phyloP scores from a whole-genome alignment of 2,888 invertebrate species.

The Macropis europaea region DNA sequence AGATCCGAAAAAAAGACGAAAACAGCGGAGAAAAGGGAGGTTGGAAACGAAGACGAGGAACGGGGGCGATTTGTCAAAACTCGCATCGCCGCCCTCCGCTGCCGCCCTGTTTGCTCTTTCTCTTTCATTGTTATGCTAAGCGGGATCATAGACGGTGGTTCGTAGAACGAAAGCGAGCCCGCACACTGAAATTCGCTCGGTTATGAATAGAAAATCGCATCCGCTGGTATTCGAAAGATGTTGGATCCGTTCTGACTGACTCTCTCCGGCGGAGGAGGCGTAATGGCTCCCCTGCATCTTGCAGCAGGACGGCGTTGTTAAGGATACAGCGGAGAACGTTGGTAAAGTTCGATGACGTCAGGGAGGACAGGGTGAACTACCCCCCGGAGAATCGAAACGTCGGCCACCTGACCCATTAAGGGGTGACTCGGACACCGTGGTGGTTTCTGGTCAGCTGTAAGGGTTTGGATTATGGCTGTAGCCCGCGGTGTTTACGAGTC shows the following conservation, averaged over 20 bases:
- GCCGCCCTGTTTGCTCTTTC: constrained; percentile 45
- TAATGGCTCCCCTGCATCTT: constrained; percentile 28
- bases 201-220: constrained; percentile 33
- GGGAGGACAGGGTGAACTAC: constrained; percentile 52
- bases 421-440: constrained; percentile 54
- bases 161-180: constrained; percentile 28
- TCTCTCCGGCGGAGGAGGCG: background rate
- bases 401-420: constrained; percentile 72
- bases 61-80: constrained; percentile 75
- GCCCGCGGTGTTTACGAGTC: constrained; percentile 73
- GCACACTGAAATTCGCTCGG: constrained; percentile 20
- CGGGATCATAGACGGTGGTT: constrained; percentile 64
- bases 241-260: constrained; percentile 23
- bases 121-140: constrained; percentile 74
- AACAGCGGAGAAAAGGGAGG: constrained; percentile 51
- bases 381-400: constrained; percentile 65
- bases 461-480: constrained; percentile 68
- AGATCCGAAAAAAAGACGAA: constrained; percentile 50
- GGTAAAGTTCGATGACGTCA: constrained; percentile 63
- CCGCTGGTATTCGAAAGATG: no score
- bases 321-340: constrained; percentile 12
- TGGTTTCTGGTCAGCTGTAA: constrained; percentile 68
- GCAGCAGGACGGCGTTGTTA: background rate
- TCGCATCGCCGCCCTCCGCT: constrained; percentile 64
- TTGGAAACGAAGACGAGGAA: constrained; percentile 65